These are phyloP conservation scores for Anser cygnoides DNA, from an alignment of 2,113 vertebrate species.

Conservation along the genomic window DNA sequence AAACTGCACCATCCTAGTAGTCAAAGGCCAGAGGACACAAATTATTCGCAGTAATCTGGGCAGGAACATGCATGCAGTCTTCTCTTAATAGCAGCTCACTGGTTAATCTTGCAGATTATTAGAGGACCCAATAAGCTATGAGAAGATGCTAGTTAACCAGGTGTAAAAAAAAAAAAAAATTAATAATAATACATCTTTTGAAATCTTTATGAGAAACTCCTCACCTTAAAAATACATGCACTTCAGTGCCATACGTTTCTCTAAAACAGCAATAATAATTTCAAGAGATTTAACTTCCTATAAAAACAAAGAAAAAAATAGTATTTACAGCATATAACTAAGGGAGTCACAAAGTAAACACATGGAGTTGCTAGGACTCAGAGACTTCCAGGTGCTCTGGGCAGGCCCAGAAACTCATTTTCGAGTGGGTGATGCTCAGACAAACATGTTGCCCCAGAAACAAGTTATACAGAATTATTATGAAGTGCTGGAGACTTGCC, in stretches of 20 bases:
- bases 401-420: background rate
- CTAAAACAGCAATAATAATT: background rate
- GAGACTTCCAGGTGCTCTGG: background rate
- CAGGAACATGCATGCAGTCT: background rate
- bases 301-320: background rate
- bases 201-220: background rate
- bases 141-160: background rate
- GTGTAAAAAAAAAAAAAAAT: background rate
- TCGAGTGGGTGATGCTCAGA: background rate
- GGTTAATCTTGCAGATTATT: background rate
- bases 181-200: background rate
- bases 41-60: background rate
- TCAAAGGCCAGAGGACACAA: background rate
- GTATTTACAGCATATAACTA: background rate
- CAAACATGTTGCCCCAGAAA: fast-evolving
- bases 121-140: background rate
- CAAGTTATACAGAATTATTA: background rate
- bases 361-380: background rate
- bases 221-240: background rate
- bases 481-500: conserved; percentile 7
- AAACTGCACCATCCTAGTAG: background rate
- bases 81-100: background rate
- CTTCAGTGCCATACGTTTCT: background rate
- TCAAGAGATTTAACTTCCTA: background rate
- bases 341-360: background rate